A percentile compares a stretch with the other conserved stretches of the same genome.
phyloP scores from a whole-genome alignment of 2,113 vertebrate species.

The Meleagris gallopavo region DNA sequence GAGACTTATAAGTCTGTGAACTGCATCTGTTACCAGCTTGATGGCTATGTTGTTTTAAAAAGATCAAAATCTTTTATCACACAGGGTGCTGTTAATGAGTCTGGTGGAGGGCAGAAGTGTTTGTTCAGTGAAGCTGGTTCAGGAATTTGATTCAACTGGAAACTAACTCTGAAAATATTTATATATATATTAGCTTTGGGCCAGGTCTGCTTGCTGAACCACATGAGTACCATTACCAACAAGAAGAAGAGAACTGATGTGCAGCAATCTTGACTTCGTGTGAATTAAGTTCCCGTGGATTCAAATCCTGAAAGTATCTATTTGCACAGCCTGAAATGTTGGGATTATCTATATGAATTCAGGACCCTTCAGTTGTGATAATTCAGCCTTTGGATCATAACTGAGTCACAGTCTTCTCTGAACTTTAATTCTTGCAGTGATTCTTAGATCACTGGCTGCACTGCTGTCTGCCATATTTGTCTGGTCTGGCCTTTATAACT shows the following conservation, averaged over 20 bases:
- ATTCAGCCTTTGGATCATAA: neutral
- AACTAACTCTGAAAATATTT: neutral
- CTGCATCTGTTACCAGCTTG: neutral
- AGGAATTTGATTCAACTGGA: neutral
- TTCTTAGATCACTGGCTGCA: neutral
- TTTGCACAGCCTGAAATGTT: neutral
- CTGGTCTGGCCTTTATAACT: neutral
- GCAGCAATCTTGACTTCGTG: neutral
- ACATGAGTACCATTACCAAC: neutral
- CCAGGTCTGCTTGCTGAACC: neutral
- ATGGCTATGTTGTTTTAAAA: neutral
- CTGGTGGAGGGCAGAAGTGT: neutral
- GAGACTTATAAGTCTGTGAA: neutral
- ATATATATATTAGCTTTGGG: neutral
- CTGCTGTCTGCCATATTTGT: neutral
- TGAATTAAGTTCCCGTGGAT: neutral
- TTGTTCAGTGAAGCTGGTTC: neutral
- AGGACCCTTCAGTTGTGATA: neutral
- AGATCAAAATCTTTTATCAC: neutral
- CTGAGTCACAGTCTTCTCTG: neutral
- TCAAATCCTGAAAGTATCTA: neutral
- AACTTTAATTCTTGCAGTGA: neutral
- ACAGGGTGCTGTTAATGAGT: neutral
- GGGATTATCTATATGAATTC: neutral
- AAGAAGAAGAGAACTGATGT: neutral